These are phyloP conservation scores for Polietes domitor DNA, from an alignment of 2,888 invertebrate genomes.

Conservation along the genomic window DNA sequence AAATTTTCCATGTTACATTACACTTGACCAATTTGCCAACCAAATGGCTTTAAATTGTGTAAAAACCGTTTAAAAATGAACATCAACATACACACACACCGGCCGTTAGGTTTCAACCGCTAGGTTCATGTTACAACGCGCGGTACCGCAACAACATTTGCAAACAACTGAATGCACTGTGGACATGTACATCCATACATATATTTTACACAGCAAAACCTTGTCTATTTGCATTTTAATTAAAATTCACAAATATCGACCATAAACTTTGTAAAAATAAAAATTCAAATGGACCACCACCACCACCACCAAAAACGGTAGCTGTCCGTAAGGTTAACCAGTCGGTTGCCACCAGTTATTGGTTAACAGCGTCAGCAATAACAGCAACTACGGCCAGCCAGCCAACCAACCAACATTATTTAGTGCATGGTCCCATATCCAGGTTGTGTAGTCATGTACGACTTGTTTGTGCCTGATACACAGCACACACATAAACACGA, in stretches of 20 bases:
- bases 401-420: too few species aligned
- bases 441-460: too few species aligned
- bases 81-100: too few species aligned
- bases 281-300: constrained; percentile 34
- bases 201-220: not conserved
- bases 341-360: constrained; percentile 44
- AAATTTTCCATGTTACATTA: constrained; percentile 25
- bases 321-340: constrained; percentile 52
- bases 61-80: not conserved
- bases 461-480: too few species aligned
- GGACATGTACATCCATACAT: not conserved
- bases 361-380: not conserved
- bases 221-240: constrained; percentile 52
- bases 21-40: constrained; percentile 1
- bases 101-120: not conserved
- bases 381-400: too few species aligned
- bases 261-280: constrained; percentile 34
- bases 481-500: not conserved
- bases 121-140: not conserved
- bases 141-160: not conserved
- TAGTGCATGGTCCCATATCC: too few species aligned
- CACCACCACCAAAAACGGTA: not conserved
- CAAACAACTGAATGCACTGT: not conserved
- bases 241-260: constrained; percentile 57
- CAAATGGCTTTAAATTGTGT: not conserved